These are phyloP conservation scores for Uropetala carovei DNA, from an alignment of 2,888 invertebrate species.

Conservation along the genomic window DNA sequence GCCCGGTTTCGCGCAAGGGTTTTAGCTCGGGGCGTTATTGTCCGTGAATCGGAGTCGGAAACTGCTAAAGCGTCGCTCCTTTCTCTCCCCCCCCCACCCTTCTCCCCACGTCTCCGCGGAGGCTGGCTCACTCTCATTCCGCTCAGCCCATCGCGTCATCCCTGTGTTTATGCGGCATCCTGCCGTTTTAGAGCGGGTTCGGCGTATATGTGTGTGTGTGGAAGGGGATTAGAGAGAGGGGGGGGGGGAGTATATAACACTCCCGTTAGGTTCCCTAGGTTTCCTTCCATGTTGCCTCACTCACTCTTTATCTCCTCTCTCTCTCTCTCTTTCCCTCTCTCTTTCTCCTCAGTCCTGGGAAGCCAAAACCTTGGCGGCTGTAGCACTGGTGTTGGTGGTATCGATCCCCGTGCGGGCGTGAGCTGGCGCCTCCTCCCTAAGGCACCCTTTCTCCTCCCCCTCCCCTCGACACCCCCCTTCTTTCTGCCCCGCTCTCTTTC, in stretches of 20 bases:
- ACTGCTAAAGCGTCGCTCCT: neutral
- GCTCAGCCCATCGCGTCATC: neutral
- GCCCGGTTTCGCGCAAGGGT: neutral
- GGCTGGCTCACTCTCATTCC: neutral
- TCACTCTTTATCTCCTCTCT: neutral
- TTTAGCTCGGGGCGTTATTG: neutral
- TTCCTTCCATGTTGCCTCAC: neutral
- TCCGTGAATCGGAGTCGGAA: neutral
- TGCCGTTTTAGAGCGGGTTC: neutral
- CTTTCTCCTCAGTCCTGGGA: constrained; percentile 24
- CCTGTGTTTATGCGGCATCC: neutral
- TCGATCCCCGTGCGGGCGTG: constrained; percentile 61
- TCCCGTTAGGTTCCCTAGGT: no score
- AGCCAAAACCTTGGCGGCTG: constrained; percentile 46
- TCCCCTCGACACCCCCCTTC: neutral
- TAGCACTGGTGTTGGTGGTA: constrained; percentile 45
- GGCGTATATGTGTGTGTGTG: neutral
- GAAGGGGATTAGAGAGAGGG: neutral
- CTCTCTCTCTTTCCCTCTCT: neutral
- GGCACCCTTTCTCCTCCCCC: neutral
- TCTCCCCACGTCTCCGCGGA: neutral
- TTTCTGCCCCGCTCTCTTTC: neutral
- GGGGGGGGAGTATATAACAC: no score
- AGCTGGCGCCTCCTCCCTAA: neutral
- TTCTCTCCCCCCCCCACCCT: neutral